Evolutionary conservation across 37 sponge, comb jelly and placozoan genomes (phyloP).

Genomic region (Oscarella lobularis): DNA sequence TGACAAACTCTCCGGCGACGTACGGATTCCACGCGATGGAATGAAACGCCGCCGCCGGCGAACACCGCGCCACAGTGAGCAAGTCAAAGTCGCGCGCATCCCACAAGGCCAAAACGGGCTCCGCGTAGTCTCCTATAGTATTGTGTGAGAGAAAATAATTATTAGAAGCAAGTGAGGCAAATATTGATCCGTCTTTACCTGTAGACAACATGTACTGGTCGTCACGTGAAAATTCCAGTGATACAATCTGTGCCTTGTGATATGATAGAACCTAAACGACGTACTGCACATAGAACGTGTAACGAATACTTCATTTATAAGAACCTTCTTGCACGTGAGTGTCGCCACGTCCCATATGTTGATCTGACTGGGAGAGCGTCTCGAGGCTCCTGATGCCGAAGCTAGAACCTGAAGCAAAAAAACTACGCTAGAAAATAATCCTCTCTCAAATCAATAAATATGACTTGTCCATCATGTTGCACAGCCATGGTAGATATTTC

Average conservation of each 20-base stretch:
- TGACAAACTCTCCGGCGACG: constrained; percentile 54
- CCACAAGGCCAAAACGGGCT: constrained; percentile 47
- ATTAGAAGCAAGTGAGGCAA: too few relatives aligned
- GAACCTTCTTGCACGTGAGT: constrained; percentile 41
- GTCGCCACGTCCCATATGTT: constrained; percentile 37
- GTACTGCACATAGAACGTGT: background rate
- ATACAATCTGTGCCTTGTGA: constrained; percentile 18
- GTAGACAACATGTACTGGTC: constrained; percentile 60
- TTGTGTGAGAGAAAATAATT: background rate
- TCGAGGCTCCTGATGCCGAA: constrained; percentile 37
- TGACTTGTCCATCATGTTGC: constrained; percentile 19
- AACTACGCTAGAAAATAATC: background rate
- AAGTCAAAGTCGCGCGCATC: constrained; percentile 34
- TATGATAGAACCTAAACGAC: constrained; percentile 23
- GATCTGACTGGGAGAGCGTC: constrained; percentile 31
- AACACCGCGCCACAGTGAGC: constrained; percentile 10
- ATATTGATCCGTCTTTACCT: constrained; percentile 27
- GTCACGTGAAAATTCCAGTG: constrained; percentile 56
- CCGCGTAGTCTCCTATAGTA: constrained; percentile 39
- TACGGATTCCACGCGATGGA: constrained; percentile 50
- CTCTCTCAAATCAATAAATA: background rate
- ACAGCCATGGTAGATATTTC: constrained; percentile 55
- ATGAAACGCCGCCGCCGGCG: constrained; percentile 16
- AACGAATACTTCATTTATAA: constrained; percentile 2
- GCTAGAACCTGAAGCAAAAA: constrained; percentile 10